Percentiles rank a stretch among this genome's conserved stretches.
These are phyloP conservation scores for Gryllus longicercus DNA, from an alignment of 2,888 invertebrate genomes.

Conservation along the genomic window DNA sequence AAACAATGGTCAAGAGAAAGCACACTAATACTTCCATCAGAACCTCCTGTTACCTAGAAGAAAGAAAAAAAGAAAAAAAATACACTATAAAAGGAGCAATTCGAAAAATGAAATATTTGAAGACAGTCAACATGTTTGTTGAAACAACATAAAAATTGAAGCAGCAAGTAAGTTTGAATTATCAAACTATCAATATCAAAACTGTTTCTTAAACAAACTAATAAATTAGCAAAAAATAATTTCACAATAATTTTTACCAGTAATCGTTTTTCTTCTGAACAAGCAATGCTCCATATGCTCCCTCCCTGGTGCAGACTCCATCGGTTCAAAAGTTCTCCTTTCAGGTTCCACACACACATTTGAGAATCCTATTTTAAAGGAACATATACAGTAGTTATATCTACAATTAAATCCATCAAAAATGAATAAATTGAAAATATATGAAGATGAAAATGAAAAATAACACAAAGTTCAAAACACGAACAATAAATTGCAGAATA, in stretches of 20 bases:
- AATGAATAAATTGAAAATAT: too few species aligned
- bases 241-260: slow-evolving; percentile 24
- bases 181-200: background rate
- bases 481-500: too few species aligned
- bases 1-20: background rate
- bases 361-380: slow-evolving; percentile 57
- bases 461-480: too few species aligned
- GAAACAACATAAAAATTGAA: background rate
- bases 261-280: slow-evolving; percentile 42
- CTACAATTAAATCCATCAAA: too few species aligned
- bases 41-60: slow-evolving; percentile 64
- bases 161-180: slow-evolving; percentile 18
- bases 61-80: background rate
- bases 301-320: slow-evolving; percentile 67
- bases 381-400: background rate
- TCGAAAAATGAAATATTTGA: too few species aligned
- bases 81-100: too few species aligned
- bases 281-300: slow-evolving; percentile 72
- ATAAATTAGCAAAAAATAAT: too few species aligned
- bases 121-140: too few species aligned
- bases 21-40: slow-evolving; percentile 66
- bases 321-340: slow-evolving; percentile 57
- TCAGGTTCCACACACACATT: slow-evolving; percentile 65
- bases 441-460: too few species aligned
- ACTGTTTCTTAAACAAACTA: too few species aligned